These are phyloP conservation scores for Dendrocincla fuliginosa DNA, from an alignment of 2,797 vertebrate species.

Conservation along the genomic window DNA sequence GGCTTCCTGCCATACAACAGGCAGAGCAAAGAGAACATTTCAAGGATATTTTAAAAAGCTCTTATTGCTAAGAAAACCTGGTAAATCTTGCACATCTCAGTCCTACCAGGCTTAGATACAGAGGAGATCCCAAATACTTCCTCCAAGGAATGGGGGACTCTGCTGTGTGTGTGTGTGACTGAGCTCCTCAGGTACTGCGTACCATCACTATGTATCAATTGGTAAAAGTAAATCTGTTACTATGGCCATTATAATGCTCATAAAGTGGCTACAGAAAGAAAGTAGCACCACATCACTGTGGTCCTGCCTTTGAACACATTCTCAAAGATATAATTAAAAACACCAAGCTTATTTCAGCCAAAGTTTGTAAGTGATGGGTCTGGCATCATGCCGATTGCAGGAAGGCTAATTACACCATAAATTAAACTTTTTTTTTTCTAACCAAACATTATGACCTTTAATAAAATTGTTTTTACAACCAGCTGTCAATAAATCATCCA, in stretches of 20 bases:
- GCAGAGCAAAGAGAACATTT: background rate
- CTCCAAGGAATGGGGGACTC: background rate
- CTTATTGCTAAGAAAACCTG: background rate
- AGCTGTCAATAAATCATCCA: slow-evolving; percentile 83
- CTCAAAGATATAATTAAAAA: slow-evolving; percentile 81
- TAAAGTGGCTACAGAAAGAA: slow-evolving; percentile 73
- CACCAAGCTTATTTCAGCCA: slow-evolving; percentile 75
- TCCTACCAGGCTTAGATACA: background rate
- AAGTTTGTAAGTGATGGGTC: slow-evolving; percentile 73
- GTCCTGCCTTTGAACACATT: slow-evolving; percentile 59
- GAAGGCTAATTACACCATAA: slow-evolving; percentile 85
- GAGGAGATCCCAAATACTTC: background rate
- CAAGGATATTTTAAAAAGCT: background rate
- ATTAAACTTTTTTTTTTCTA: slow-evolving; percentile 76
- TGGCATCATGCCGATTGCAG: slow-evolving; percentile 78
- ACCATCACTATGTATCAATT: slow-evolving; percentile 6
- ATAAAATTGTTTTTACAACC: slow-evolving; percentile 89
- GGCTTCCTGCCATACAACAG: background rate
- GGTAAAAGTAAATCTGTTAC: slow-evolving; percentile 63
- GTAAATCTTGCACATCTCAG: background rate
- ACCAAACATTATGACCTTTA: slow-evolving; percentile 83
- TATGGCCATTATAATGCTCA: slow-evolving; percentile 65
- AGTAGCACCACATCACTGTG: slow-evolving; percentile 64
- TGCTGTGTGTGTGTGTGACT: background rate
- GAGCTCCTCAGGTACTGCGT: background rate